Conservation (phyloP, 2,797 vertebrate genomes). For the Chaunax sp. region DNA sequence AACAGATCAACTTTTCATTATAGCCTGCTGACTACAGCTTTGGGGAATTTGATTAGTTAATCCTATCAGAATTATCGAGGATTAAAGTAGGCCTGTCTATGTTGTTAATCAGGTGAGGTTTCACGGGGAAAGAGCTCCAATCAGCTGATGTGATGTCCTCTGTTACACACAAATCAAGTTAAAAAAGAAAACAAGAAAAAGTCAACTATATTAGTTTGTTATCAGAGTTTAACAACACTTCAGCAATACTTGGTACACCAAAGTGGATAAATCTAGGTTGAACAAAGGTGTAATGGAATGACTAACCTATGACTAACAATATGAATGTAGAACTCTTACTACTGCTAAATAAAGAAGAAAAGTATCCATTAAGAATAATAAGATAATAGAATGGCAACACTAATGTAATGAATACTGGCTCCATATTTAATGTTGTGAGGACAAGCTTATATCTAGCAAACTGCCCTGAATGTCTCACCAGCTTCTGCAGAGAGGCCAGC, state of each 20-base stretch:
- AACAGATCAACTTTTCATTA: neutral
- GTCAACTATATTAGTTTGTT: too few species aligned
- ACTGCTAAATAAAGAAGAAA: neutral
- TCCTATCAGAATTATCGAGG: constrained; percentile 24
- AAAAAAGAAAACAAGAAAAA: neutral
- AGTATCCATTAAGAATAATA: neutral
- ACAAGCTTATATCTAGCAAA: neutral
- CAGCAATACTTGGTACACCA: neutral
- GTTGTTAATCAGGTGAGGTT: constrained; percentile 5
- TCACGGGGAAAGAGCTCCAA: neutral
- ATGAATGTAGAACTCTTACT: neutral
- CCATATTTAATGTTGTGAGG: neutral
- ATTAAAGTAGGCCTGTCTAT: constrained; percentile 2
- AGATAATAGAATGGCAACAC: neutral
- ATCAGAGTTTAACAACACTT: neutral
- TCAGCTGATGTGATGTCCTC: constrained; percentile 2
- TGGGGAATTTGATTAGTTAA: constrained; percentile 32
- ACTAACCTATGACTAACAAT: neutral
- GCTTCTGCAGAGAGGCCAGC: constrained; percentile 94
- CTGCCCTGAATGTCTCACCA: constrained; percentile 83
- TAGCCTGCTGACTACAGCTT: constrained; percentile 11
- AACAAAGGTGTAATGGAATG: neutral
- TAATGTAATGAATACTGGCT: neutral
- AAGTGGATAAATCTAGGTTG: neutral
- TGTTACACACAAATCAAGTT: neutral